A percentile compares a stretch with the other conserved stretches of the same genome.
Evolutionary conservation across 2,888 invertebrate genomes (phyloP).

Genomic region (Gerris lacustris): DNA sequence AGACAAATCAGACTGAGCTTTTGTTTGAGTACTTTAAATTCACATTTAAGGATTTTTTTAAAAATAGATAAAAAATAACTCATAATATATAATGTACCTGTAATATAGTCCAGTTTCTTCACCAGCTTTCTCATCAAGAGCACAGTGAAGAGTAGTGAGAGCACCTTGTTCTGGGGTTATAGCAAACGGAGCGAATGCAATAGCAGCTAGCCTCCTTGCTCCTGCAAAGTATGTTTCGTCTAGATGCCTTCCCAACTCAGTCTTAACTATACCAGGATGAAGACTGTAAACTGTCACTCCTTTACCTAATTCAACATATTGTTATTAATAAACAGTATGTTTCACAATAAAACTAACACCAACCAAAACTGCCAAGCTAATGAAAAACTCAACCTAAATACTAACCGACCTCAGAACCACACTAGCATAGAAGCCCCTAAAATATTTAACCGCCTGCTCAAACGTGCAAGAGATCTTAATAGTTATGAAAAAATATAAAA

Average conservation of each 20-base stretch:
- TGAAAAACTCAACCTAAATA: neutral
- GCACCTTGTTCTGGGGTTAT: constrained; percentile 55
- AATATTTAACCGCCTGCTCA: too few relatives aligned
- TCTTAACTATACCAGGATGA: constrained; percentile 62
- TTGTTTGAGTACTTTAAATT: too few relatives aligned
- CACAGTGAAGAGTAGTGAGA: constrained; percentile 61
- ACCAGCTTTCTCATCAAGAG: constrained; percentile 48
- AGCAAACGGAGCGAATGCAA: constrained; percentile 35
- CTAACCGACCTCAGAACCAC: neutral
- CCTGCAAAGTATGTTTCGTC: constrained; percentile 43
- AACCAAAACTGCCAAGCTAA: neutral
- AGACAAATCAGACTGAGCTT: too few relatives aligned
- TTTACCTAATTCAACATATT: constrained; percentile 24
- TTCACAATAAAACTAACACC: neutral
- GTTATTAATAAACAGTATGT: neutral
- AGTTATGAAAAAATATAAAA: too few relatives aligned
- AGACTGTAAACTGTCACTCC: constrained; percentile 55
- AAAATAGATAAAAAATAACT: neutral
- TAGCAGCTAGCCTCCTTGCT: constrained; percentile 37
- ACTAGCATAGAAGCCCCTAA: too few relatives aligned
- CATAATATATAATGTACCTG: constrained; percentile 24
- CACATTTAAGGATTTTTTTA: too few relatives aligned
- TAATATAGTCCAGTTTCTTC: constrained; percentile 32
- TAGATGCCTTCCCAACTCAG: constrained; percentile 60
- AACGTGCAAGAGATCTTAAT: too few relatives aligned